These are phyloP conservation scores for Myodes glareolus DNA, from an alignment of 2,113 vertebrate genomes.

Conservation along the genomic window DNA sequence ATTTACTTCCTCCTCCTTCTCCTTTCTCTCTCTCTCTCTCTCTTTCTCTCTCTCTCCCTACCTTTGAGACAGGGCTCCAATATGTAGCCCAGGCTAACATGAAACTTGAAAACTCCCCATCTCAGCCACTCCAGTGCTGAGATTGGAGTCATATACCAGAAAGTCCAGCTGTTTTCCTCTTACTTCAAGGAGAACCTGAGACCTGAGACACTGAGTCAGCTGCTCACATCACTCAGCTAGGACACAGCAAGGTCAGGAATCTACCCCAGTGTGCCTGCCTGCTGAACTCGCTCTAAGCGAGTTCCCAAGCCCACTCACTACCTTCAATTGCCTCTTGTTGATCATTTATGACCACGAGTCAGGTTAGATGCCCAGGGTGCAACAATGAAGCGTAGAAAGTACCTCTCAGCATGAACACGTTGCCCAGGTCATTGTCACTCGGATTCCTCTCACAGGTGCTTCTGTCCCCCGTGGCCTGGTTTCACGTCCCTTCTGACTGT, in stretches of 20 bases:
- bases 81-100: background rate
- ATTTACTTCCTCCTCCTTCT: background rate
- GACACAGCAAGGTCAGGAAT: background rate
- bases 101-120: no score
- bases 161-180: background rate
- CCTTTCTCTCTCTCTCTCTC: fast-evolving
- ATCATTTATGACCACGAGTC: background rate
- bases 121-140: background rate
- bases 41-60: background rate
- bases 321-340: background rate
- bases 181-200: background rate
- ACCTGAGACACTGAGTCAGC: background rate
- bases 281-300: background rate
- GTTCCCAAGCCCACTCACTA: background rate
- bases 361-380: background rate
- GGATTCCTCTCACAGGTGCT: background rate
- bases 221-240: background rate
- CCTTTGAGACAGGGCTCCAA: background rate
- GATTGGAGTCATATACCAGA: no score
- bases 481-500: fast-evolving
- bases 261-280: background rate
- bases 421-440: background rate
- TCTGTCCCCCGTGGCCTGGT: background rate
- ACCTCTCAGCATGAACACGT: background rate
- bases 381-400: background rate